These are phyloP conservation scores for Chiropotes sagulatus DNA, from an alignment of 2,797 vertebrate genomes.

Conservation along the genomic window DNA sequence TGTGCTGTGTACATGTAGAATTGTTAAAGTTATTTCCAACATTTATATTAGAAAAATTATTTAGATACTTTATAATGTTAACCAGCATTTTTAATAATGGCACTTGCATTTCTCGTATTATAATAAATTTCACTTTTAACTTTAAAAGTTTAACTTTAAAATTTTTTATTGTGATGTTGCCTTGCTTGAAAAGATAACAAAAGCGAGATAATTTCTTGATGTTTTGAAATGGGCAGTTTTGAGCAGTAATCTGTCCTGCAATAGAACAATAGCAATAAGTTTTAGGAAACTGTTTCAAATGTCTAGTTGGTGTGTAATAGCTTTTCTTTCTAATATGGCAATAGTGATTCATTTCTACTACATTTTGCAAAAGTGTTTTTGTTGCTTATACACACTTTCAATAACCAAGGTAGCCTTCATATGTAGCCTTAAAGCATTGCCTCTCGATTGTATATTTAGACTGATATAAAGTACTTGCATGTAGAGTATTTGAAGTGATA, in stretches of 20 bases:
- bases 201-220: slow-evolving; percentile 3
- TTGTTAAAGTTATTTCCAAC: slow-evolving; percentile 36
- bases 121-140: slow-evolving; percentile 73
- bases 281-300: not conserved
- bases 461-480: not conserved
- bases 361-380: not conserved
- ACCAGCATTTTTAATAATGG: slow-evolving; percentile 64
- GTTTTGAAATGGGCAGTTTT: not conserved
- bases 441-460: slow-evolving; percentile 36
- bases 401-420: slow-evolving; percentile 1
- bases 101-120: slow-evolving; percentile 48
- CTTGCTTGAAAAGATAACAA: slow-evolving; percentile 15
- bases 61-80: slow-evolving; percentile 61
- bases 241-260: not conserved
- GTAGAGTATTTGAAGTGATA: not conserved
- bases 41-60: slow-evolving; percentile 65
- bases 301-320: not conserved
- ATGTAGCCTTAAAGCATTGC: not conserved
- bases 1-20: slow-evolving; percentile 6
- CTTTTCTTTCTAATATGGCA: slow-evolving; percentile 18
- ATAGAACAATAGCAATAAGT: not conserved
- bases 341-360: not conserved
- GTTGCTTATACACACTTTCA: not conserved
- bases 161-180: slow-evolving; percentile 45
- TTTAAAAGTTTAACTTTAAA: slow-evolving; percentile 50